Evolutionary conservation across 2,113 vertebrate species (phyloP).

Genomic region (Clarias batrachus): DNA sequence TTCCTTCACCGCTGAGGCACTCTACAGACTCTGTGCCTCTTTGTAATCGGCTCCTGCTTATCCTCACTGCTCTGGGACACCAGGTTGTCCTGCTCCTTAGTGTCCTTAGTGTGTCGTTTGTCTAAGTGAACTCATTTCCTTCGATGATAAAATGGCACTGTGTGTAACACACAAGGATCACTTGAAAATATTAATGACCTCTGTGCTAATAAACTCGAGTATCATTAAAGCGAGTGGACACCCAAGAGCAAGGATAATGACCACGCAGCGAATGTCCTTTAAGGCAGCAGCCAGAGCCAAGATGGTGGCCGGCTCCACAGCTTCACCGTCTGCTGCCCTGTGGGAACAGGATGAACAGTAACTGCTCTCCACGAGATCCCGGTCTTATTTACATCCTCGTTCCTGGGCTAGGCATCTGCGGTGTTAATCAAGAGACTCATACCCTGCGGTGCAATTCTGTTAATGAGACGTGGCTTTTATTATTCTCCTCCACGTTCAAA

Average conservation of each 20-base stretch:
- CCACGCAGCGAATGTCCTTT: slow-evolving; percentile 38
- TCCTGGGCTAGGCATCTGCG: slow-evolving; percentile 45
- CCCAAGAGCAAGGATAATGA: slow-evolving; percentile 37
- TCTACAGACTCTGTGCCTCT: not conserved
- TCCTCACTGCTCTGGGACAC: not conserved
- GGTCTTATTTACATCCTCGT: slow-evolving; percentile 54
- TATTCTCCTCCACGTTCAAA: slow-evolving; percentile 20
- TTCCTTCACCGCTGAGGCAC: slow-evolving; percentile 9
- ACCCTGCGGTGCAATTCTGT: slow-evolving; percentile 44
- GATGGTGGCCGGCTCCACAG: slow-evolving; percentile 24
- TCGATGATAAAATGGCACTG: slow-evolving; percentile 13
- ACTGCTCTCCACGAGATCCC: slow-evolving; percentile 41
- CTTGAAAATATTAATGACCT: slow-evolving; percentile 23
- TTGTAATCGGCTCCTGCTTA: not conserved
- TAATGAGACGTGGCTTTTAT: slow-evolving; percentile 38
- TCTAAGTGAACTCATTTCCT: slow-evolving; percentile 29
- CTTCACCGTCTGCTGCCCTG: slow-evolving; percentile 46
- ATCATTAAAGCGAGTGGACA: slow-evolving; percentile 28
- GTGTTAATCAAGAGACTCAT: slow-evolving; percentile 50
- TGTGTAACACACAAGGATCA: slow-evolving; percentile 15
- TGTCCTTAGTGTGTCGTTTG: slow-evolving; percentile 1
- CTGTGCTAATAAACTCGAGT: slow-evolving; percentile 31
- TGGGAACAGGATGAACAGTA: slow-evolving; percentile 50
- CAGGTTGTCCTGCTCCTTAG: not conserved
- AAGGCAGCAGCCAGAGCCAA: slow-evolving; percentile 38